These are phyloP conservation scores for Coryphaenoides rupestris DNA, from an alignment of 2,113 vertebrate species.

Conservation along the genomic window DNA sequence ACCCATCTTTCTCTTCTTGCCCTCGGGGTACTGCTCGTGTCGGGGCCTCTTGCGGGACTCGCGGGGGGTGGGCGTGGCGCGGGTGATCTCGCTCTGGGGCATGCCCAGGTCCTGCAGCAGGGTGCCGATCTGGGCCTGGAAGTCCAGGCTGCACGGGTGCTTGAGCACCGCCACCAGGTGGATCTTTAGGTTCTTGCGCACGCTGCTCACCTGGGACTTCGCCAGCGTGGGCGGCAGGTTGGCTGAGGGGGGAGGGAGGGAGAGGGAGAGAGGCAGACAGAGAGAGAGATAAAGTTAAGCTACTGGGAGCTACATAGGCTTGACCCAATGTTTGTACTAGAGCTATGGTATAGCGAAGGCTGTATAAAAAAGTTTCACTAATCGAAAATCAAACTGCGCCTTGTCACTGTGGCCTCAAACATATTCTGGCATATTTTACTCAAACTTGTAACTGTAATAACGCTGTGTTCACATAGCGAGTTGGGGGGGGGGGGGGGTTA, in stretches of 20 bases:
- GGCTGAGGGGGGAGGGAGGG: conserved; percentile 59
- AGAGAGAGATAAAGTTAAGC: no score
- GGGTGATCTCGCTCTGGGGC: conserved; percentile 83
- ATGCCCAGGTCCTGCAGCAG: conserved; percentile 91
- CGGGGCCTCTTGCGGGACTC: conserved; percentile 82
- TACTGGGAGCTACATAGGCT: no score
- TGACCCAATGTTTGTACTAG: no score
- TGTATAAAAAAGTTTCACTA: no score
- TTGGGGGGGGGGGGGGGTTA: not conserved
- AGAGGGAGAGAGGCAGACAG: no score
- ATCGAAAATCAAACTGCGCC: no score
- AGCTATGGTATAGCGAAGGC: no score
- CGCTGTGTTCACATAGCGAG: not conserved
- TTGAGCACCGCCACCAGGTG: conserved; percentile 86
- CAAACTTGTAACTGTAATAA: not conserved
- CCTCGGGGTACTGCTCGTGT: conserved; percentile 76
- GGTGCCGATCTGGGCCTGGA: conserved; percentile 89
- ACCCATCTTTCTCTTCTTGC: conserved; percentile 92
- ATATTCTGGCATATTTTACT: not conserved
- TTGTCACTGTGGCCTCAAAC: not conserved
- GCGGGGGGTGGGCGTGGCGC: conserved; percentile 76
- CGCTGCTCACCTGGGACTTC: conserved; percentile 96
- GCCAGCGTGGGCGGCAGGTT: conserved; percentile 91
- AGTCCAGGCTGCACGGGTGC: conserved; percentile 86
- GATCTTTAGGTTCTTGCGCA: conserved; percentile 92